A percentile compares a stretch with the other conserved stretches of the same genome.
These are phyloP conservation scores for Asteroscopus sphinx DNA, from an alignment of 2,888 invertebrate species.

Conservation along the genomic window DNA sequence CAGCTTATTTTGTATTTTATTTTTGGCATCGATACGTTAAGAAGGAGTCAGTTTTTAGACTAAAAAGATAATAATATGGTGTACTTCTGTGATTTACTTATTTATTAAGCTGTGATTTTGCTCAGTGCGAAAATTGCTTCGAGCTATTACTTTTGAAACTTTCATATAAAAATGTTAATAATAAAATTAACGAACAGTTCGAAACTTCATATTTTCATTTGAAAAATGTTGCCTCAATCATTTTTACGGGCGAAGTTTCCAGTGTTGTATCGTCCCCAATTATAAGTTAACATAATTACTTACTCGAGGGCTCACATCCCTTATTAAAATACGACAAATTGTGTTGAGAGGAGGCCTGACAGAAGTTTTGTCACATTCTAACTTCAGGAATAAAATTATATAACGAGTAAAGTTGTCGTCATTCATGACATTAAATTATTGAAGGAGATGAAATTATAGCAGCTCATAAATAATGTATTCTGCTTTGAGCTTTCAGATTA, in stretches of 20 bases:
- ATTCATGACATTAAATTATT: not conserved
- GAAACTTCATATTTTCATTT: slow-evolving; percentile 8
- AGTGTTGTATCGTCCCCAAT: slow-evolving; percentile 34
- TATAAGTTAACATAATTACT: slow-evolving; percentile 49
- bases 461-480: not conserved
- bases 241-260: slow-evolving; percentile 14
- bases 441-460: not conserved
- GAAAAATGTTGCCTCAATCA: slow-evolving; percentile 40
- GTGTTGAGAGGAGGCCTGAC: slow-evolving; percentile 13
- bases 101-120: no score
- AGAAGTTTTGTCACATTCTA: slow-evolving; percentile 15
- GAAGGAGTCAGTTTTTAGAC: no score
- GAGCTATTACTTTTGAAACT: not conserved
- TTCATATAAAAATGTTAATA: not conserved
- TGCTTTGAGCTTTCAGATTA: no score
- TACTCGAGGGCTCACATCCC: slow-evolving; percentile 10
- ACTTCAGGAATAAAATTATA: slow-evolving; percentile 12
- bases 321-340: slow-evolving; percentile 34
- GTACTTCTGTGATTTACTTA: no score
- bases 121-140: no score
- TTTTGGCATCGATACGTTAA: no score
- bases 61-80: no score
- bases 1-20: no score
- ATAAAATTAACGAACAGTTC: slow-evolving; percentile 2
- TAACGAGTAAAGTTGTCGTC: not conserved